Evolutionary conservation across 1,140 invertebrate genomes (phyloP), one percentile per base, ranked within the genome.

Genomic region (Episyrphus balteatus): DNA sequence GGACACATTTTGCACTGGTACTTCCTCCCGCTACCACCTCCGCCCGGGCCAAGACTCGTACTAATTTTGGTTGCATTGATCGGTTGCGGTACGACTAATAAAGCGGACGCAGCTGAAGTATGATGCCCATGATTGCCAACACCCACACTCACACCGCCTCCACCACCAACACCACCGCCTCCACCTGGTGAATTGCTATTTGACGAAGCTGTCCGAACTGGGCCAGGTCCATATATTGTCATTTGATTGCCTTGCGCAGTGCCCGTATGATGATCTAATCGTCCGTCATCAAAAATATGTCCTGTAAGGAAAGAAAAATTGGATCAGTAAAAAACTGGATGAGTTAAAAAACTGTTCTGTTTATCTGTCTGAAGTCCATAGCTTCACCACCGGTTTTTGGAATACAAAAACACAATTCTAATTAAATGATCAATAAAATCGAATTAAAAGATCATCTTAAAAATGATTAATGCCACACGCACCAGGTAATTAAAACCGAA

Each of bases 1-100:
- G 92, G 92, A 72, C 92, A 97, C 92, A 97, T 96, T 74, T 96
- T 96, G 81, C 92, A 97, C 70, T 93, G 89, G 75, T 96, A 96
- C 69, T 93, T 93, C 69, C 84, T 68, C 7, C 43, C 43, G n/a
- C 14, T n/a, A 15, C 71, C 69, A 57, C 44, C 45, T 1, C 18
- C 36, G 19, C 78, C 79, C 55, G 81, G 79, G 54, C 73, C 70
- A 15, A 70, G 70, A 5, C 56, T 56, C 44, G 62, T 55, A 47
- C 70, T 69, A 54, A 83, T 77, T 65, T 83, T 82, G 30, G 78
- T 78, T 44, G 84, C 88, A 66, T 89, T 90, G 51, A 93, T 81
- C 34, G 90, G 90, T 63, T 95, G 91, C 2, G 91, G 91, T 18
- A 94, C 89, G 46, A 94, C 88, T 53, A 95, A 76, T 64, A 91